Conservation (phyloP, 2,888 invertebrate species). For the Oxyteleia sp. region DNA sequence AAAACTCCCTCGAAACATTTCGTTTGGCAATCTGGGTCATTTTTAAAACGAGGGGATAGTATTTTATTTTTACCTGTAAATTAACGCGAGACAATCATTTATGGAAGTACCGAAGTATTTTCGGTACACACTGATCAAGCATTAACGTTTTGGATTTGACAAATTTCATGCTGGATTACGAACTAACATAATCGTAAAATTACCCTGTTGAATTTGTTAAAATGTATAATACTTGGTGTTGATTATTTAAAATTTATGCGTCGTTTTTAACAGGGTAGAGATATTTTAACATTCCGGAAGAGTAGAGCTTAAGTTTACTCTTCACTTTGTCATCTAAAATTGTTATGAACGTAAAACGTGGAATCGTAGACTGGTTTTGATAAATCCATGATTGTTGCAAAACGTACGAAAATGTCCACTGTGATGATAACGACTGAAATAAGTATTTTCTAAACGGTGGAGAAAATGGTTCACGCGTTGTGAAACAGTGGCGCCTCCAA, state of each 20-base stretch:
- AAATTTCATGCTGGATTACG: constrained; percentile 59
- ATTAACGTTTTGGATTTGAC: background rate
- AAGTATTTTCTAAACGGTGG: no score
- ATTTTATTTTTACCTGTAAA: no score
- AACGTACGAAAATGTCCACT: no score
- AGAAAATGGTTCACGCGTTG: no score
- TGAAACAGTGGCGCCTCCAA: no score
- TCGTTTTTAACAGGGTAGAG: constrained; percentile 18
- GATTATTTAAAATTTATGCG: background rate
- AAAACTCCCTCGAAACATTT: no score
- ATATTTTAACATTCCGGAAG: background rate
- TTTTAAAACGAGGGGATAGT: no score
- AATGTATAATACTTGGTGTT: no score
- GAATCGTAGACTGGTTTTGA: constrained; percentile 53
- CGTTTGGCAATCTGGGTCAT: no score
- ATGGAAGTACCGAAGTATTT: no score
- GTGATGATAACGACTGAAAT: background rate
- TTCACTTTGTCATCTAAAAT: constrained; percentile 2
- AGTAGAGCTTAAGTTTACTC: constrained; percentile 2
- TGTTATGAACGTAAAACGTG: background rate
- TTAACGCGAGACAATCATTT: no score
- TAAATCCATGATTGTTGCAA: background rate
- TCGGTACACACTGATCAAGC: no score
- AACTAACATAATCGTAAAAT: constrained; percentile 17
- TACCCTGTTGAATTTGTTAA: constrained; percentile 32